Percentiles rank a stretch among this genome's conserved stretches.
Conservation (phyloP, 2,797 vertebrate genomes). For the Sebastes miniatus region DNA sequence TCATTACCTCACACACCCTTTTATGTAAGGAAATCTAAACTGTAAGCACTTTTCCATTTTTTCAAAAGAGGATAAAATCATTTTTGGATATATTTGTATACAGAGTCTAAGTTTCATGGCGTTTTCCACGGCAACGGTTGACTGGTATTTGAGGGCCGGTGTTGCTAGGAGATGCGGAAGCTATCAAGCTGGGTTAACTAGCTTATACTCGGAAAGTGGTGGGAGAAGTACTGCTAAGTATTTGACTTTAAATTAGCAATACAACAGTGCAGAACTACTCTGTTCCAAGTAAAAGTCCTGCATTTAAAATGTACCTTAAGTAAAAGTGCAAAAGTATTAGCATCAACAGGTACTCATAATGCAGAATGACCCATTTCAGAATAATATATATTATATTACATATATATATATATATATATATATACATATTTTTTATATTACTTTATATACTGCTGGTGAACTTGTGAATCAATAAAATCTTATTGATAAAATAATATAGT, state of each 20-base stretch:
- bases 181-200: not conserved
- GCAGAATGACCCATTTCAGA: no score
- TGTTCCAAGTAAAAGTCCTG: not conserved
- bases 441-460: no score
- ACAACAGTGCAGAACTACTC: not conserved
- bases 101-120: not conserved
- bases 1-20: not conserved
- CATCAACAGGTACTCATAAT: no score
- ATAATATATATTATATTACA: no score
- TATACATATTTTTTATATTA: no score
- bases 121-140: not conserved
- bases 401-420: no score
- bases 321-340: no score
- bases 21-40: not conserved
- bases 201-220: not conserved
- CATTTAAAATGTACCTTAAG: not conserved
- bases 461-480: no score
- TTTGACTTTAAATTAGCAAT: not conserved
- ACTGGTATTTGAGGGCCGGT: not conserved
- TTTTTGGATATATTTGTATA: not conserved
- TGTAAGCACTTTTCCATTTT: not conserved
- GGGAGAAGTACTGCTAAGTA: not conserved
- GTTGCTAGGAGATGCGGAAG: not conserved
- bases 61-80: no score
- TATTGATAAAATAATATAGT: no score